Evolutionary conservation across 2,797 vertebrate species (phyloP).

Genomic region (Takifugu ocellatus): DNA sequence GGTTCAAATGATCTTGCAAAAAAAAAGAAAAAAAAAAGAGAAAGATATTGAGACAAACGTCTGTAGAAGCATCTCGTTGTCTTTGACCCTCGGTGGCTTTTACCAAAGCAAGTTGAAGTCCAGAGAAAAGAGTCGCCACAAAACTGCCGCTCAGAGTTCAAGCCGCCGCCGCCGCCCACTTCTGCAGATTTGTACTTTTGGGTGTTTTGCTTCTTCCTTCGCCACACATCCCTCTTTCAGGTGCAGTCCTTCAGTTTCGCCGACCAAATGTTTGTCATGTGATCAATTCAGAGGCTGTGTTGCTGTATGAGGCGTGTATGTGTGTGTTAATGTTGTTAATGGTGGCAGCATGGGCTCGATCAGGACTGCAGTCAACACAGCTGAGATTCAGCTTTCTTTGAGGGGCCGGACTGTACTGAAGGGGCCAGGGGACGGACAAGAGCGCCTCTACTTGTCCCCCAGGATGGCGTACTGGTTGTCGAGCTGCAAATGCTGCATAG

Average conservation of each 20-base stretch:
- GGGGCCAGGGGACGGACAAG: constrained; percentile 76
- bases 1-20: constrained; percentile 70
- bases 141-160: constrained; percentile 69
- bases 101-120: constrained; percentile 71
- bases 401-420: constrained; percentile 78
- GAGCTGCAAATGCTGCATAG: constrained; percentile 91
- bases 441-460: constrained; percentile 86
- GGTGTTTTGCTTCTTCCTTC: constrained; percentile 56
- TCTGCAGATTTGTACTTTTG: constrained; percentile 59
- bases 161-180: constrained; percentile 62
- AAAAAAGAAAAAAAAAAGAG: constrained; percentile 38
- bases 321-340: constrained; percentile 24
- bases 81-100: constrained; percentile 68
- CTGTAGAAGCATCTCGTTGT: constrained; percentile 70
- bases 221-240: constrained; percentile 59
- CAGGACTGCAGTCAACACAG: constrained; percentile 76
- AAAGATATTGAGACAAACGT: constrained; percentile 70
- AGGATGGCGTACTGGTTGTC: constrained; percentile 98
- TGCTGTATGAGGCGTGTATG: constrained; percentile 18
- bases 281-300: constrained; percentile 37
- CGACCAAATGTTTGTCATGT: constrained; percentile 47
- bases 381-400: constrained; percentile 86
- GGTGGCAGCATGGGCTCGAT: constrained; percentile 64
- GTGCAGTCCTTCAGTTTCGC: constrained; percentile 66
- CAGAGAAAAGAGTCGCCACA: constrained; percentile 72